Base-by-base conservation (phyloP, 2,888 invertebrate species). In the Nymphalis c-album region DNA sequence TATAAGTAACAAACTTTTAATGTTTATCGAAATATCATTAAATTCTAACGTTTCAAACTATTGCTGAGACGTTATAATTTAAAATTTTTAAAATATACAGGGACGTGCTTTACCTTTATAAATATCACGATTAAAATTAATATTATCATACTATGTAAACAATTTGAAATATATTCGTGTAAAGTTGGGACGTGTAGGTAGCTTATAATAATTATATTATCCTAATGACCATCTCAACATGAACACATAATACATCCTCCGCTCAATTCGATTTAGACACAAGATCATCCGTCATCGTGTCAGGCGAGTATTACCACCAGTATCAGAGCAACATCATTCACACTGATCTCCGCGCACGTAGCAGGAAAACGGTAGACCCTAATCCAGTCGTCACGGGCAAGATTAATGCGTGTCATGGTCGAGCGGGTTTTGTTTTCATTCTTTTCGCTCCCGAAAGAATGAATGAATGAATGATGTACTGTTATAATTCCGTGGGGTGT, bases 341-440 rank as follows among this genome's bases (percentile, higher is more conserved):
- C 60, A 35, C 64, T 51, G 66, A 18, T 63, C 63, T 66, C 60
- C 48, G 60, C 16, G 31, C 26, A 45, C 67, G 58, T 66, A 58
- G 58, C 26, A 63, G 47, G 63, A 57, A 63, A 63, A 63, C 63
- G 63, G 46, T 46, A 16, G 26, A 59, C 73, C 69, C 64, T 73
- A 73, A 74, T 74, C 74, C 73, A 62, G 73, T 70, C 68, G 67
- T 71, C 69, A 71, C 69, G 51, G 63, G 46, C 64, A 73, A 74
- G 74, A 74, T 73, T 73, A 73, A 74, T 75, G 75, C 70, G 60
- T 67, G 71, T 68, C 69, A 66, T 68, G 71, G 51, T 63, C 63
- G 63, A 69, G 58, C 65, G 71, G 68, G 73, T 72, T 71, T 72
- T 71, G 73, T 71, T 74, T 73, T 68, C 70, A 57, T 68, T 64